Conservation (phyloP, 2,888 invertebrate species). For the Acronicta leporina region DNA sequence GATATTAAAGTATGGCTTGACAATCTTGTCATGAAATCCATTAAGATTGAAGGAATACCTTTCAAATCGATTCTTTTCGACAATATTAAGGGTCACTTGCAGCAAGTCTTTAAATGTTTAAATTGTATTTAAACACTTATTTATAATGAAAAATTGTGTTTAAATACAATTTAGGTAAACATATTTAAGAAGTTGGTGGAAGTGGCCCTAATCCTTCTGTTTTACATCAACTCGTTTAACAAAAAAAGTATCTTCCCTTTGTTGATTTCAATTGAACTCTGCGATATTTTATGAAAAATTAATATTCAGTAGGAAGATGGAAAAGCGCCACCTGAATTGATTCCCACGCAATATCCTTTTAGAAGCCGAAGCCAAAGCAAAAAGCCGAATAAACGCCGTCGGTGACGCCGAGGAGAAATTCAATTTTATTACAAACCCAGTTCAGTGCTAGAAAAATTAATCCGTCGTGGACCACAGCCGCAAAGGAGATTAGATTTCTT, state of each 20-base stretch:
- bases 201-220: not conserved
- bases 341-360: conserved; percentile 87
- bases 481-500: conserved; percentile 56
- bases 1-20: not conserved
- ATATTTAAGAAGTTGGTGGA: too few species aligned
- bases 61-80: conserved; percentile 4
- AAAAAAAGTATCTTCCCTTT: conserved; percentile 42
- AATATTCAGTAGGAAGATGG: conserved; percentile 74
- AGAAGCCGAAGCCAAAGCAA: conserved; percentile 78
- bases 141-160: too few species aligned
- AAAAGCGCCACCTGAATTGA: conserved; percentile 82
- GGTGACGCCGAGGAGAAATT: conserved; percentile 75
- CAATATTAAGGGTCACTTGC: conserved; percentile 8
- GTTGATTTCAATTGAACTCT: conserved; percentile 58
- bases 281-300: conserved; percentile 70
- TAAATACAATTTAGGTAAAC: too few species aligned
- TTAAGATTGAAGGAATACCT: not conserved
- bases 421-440: conserved; percentile 80
- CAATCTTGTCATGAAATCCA: not conserved
- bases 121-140: too few species aligned
- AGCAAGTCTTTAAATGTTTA: too few species aligned
- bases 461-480: conserved; percentile 55
- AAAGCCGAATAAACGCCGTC: conserved; percentile 80
- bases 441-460: conserved; percentile 68
- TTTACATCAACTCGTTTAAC: conserved; percentile 40